phyloP scores from a whole-genome alignment of 2,888 invertebrate genomes.

The Xanthia togata region DNA sequence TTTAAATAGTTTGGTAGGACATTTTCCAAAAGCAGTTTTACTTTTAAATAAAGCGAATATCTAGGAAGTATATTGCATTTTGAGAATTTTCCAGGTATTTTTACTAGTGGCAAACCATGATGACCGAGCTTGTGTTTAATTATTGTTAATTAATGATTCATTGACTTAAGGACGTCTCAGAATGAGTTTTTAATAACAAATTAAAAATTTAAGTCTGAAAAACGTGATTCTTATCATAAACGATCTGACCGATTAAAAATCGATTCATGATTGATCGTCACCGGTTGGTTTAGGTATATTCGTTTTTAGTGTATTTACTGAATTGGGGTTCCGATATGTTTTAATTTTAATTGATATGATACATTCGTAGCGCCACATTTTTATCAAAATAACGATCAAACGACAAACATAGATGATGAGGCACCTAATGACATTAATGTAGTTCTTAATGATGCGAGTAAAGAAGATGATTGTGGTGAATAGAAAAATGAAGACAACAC shows the following conservation, averaged over 20 bases:
- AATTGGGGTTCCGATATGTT: slow-evolving; percentile 4
- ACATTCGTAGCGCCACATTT: background rate
- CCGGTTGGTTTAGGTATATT: slow-evolving; percentile 27
- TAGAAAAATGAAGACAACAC: background rate
- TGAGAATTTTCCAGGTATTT: background rate
- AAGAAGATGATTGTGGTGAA: background rate
- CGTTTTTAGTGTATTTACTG: slow-evolving; percentile 5
- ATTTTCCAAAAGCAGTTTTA: background rate
- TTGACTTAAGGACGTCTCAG: background rate
- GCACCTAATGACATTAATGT: background rate
- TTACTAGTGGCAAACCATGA: background rate
- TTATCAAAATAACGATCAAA: too few species aligned
- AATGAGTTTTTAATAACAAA: background rate
- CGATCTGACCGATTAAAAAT: slow-evolving; percentile 29
- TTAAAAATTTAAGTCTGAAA: background rate
- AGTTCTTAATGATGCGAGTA: background rate
- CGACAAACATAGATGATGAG: background rate
- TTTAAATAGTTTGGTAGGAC: background rate
- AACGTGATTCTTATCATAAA: slow-evolving; percentile 32
- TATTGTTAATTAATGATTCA: background rate
- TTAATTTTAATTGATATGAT: background rate
- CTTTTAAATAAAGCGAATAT: background rate
- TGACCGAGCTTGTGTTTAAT: background rate
- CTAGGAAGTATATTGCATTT: background rate
- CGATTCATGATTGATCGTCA: slow-evolving; percentile 18